Percentiles rank a stretch among this genome's conserved stretches.
phyloP scores from a whole-genome alignment of 2,113 vertebrate species.

The Mohoua ochrocephala region DNA sequence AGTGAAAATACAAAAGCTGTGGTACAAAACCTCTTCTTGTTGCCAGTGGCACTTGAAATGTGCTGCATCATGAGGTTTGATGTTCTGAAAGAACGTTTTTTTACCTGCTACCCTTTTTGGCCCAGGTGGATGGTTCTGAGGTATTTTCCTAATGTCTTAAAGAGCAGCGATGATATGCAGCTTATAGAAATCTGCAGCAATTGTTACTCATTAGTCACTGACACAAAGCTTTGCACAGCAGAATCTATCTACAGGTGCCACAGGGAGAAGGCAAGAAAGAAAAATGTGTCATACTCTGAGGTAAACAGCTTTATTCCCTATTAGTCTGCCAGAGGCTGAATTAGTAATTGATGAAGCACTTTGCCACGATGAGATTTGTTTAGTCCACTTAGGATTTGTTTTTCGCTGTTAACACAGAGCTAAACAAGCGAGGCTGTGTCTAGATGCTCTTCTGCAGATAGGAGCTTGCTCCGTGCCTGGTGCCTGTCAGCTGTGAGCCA shows the following conservation, averaged over 20 bases:
- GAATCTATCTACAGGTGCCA: slow-evolving; percentile 14
- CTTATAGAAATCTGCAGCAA: neutral
- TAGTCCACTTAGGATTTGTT: slow-evolving; percentile 20
- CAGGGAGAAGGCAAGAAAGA: slow-evolving; percentile 9
- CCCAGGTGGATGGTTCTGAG: neutral
- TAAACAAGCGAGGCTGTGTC: neutral
- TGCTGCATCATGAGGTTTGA: neutral
- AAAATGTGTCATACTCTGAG: neutral
- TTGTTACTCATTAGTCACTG: slow-evolving; percentile 1
- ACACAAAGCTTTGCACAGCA: neutral
- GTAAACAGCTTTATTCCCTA: slow-evolving; percentile 28
- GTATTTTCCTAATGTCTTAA: neutral
- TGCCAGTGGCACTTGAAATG: neutral
- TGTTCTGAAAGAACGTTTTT: neutral
- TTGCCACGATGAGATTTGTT: slow-evolving; percentile 29
- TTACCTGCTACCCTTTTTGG: neutral
- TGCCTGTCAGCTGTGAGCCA: neutral
- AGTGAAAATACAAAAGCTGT: neutral
- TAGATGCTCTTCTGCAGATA: neutral
- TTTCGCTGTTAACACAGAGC: neutral
- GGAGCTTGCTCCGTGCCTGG: neutral
- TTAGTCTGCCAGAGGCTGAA: slow-evolving; percentile 29
- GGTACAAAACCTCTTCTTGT: neutral
- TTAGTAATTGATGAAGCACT: slow-evolving; percentile 48
- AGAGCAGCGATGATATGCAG: neutral